phyloP scores from a whole-genome alignment of 2,797 vertebrate species.

The Bradypodion ventrale region DNA sequence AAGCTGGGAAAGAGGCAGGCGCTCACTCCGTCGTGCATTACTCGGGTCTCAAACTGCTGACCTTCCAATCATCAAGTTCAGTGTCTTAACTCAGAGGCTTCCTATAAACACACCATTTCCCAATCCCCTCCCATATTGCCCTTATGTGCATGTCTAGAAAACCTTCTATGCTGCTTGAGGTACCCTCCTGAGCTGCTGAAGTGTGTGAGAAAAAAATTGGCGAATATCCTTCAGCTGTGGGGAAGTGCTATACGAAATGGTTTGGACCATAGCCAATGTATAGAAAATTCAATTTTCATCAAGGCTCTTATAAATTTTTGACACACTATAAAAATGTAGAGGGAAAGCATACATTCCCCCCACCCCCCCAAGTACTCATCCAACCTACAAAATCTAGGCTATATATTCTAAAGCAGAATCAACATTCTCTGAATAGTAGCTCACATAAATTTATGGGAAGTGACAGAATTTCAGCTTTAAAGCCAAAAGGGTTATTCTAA shows the following conservation, averaged over 20 bases:
- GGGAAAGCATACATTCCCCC: not conserved
- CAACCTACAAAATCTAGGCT: conserved; percentile 2
- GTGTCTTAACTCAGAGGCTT: not conserved
- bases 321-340: not conserved
- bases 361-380: not conserved
- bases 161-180: not conserved
- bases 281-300: not conserved
- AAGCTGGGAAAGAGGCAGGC: too few species aligned
- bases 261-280: not conserved
- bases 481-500: conserved; percentile 40
- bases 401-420: conserved; percentile 37
- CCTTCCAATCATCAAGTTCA: too few species aligned
- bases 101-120: not conserved
- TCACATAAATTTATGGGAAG: conserved; percentile 39
- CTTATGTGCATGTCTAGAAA: not conserved
- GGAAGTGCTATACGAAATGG: not conserved
- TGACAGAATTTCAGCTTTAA: conserved; percentile 34
- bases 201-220: not conserved
- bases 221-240: not conserved
- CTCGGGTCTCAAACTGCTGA: too few species aligned
- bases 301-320: not conserved
- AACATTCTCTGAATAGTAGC: conserved; percentile 44
- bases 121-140: not conserved
- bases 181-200: not conserved
- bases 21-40: too few species aligned